Evolutionary conservation across 2,888 invertebrate genomes (phyloP).

Genomic region (Perizoma flavofasciatum): DNA sequence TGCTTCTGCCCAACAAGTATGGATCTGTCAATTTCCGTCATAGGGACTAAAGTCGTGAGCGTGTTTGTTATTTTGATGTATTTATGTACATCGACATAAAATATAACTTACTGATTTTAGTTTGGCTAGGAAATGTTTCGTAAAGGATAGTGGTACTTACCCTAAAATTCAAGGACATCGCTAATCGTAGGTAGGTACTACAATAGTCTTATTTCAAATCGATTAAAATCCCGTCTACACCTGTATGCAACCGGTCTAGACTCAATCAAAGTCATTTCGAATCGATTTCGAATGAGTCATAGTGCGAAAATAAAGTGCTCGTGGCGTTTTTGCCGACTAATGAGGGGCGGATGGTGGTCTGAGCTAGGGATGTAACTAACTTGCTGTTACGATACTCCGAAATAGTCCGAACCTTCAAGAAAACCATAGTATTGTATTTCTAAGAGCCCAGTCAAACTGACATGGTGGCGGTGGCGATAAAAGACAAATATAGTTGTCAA

Average conservation of each 20-base stretch:
- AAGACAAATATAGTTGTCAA: too few relatives aligned
- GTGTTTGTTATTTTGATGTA: too few relatives aligned
- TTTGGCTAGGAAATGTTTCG: too few relatives aligned
- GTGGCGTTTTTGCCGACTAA: constrained; percentile 59
- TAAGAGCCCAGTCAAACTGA: not conserved
- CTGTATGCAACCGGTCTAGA: constrained; percentile 29
- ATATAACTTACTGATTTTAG: too few relatives aligned
- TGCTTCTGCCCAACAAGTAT: too few relatives aligned
- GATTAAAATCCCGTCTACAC: constrained; percentile 14
- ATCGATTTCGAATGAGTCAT: constrained; percentile 54
- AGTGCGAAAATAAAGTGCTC: constrained; percentile 55
- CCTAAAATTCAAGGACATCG: too few relatives aligned
- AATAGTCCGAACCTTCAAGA: not conserved
- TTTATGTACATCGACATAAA: too few relatives aligned
- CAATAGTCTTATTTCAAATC: constrained; percentile 1
- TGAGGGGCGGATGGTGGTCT: constrained; percentile 61
- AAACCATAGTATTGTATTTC: not conserved
- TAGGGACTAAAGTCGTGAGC: too few relatives aligned
- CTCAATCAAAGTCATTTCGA: constrained; percentile 48
- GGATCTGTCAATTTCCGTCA: too few relatives aligned
- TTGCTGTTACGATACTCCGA: constrained; percentile 1
- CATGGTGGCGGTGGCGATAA: not conserved
- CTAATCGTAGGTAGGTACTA: too few relatives aligned
- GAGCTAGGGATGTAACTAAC: constrained; percentile 21
- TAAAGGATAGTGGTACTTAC: too few relatives aligned